These are phyloP conservation scores for Caenorhabditis japonica DNA, from an alignment of 2,888 invertebrate genomes.

Conservation along the genomic window DNA sequence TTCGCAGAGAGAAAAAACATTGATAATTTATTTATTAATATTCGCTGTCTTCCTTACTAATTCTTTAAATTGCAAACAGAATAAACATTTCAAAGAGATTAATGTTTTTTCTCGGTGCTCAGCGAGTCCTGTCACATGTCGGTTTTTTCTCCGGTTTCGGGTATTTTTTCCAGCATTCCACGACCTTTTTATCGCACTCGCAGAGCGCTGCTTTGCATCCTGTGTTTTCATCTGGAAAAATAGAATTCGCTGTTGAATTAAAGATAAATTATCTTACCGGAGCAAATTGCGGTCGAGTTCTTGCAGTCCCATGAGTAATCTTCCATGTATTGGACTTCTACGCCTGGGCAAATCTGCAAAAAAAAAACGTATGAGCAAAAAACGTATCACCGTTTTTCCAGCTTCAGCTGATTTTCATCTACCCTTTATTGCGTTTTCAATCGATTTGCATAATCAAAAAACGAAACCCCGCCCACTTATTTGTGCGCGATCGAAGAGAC, in stretches of 20 bases:
- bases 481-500: too few relatives aligned
- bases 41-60: neutral
- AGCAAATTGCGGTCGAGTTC: conserved; percentile 58
- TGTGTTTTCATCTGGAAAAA: conserved; percentile 45
- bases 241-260: neutral
- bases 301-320: conserved; percentile 66
- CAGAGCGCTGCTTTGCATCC: conserved; percentile 70
- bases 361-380: neutral
- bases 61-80: too few relatives aligned
- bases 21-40: conserved; percentile 9
- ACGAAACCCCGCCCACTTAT: too few relatives aligned
- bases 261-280: too few relatives aligned
- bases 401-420: neutral
- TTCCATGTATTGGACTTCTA: conserved; percentile 70
- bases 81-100: too few relatives aligned
- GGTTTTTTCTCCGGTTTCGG: conserved; percentile 64
- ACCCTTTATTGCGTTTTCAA: too few relatives aligned
- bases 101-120: conserved; percentile 17
- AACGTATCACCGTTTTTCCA: neutral
- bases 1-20: conserved; percentile 6
- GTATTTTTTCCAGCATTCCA: conserved; percentile 69
- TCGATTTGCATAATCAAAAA: too few relatives aligned
- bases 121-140: conserved; percentile 52
- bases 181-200: conserved; percentile 69
- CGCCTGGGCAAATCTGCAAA: conserved; percentile 64